Base-by-base conservation (phyloP, 2,113 vertebrate genomes). In the Clarias batrachus region DNA sequence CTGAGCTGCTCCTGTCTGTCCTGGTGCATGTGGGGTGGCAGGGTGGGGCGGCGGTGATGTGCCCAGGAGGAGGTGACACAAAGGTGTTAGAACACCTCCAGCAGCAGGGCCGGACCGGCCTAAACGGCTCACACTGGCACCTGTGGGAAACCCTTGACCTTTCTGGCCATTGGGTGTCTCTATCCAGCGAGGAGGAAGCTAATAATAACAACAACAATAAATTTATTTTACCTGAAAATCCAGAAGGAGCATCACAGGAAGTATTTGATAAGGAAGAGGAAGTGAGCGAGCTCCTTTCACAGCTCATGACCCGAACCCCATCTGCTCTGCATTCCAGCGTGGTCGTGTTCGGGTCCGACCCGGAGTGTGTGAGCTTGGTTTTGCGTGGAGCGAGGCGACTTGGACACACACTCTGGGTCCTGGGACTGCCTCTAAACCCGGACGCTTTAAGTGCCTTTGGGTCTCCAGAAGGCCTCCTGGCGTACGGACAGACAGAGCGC, bases 391-490 rank as follows among this genome's bases (percentile, higher is more conserved):
- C 94, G 0, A 94, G 95, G 13, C 93, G 92, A 21, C 30, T 93
- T 3, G 93, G 95, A 12, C 90, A 95, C 48, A 86, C 89, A 0
- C 91, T 84, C 0, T 99, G 98, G 98, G 85, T 99, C 84, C 93
- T 97, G 94, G 98, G 97, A 86, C 95, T 96, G 6, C 97, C 97
- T 0, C 93, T 98, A 85, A 94, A 94, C 0, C 89, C 96, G 0
- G 91, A 94, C 0, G 96, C 95, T 0, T 94, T 99, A 84, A 96
- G 97, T 90, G 96, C 95, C 0, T 89, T 96, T 0, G 96, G 96
- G 14, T 93, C 98, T 85, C 97, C 98, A 0, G 92, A 92, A 0
- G 97, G 97, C 37, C 92, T 99, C 14, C 88, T 99, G 76, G 98
- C 97, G 0, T 96, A 96, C 0, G 98, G 98, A 0, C 96, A 98